Conservation (phyloP, 2,113 vertebrate species). For the Hippotragus niger region DNA sequence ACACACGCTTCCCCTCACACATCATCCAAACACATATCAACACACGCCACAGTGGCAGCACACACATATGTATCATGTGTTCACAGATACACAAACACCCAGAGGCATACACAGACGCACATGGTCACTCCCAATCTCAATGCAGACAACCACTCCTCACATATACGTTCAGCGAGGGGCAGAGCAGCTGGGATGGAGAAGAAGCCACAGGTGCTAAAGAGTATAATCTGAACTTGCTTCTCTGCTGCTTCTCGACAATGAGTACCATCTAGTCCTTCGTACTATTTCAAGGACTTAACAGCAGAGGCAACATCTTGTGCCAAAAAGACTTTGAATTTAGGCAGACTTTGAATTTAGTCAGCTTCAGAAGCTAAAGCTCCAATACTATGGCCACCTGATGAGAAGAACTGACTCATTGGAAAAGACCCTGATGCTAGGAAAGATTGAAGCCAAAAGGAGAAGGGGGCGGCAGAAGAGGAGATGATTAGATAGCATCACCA, state of each 20-base stretch:
- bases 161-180: not conserved
- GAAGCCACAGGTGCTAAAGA: not conserved
- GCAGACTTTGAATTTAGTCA: not conserved
- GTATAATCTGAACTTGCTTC: not conserved
- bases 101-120: not conserved
- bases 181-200: not conserved
- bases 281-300: not conserved
- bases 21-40: not conserved
- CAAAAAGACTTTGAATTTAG: not conserved
- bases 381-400: not conserved
- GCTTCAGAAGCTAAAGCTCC: not conserved
- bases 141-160: not conserved
- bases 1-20: not conserved
- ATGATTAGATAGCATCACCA: not conserved
- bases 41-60: not conserved
- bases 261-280: not conserved
- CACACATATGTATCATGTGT: not conserved
- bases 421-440: not conserved
- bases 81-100: not conserved
- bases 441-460: not conserved
- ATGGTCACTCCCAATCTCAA: rapidly evolving
- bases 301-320: not conserved
- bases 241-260: not conserved
- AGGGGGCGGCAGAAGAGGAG: not conserved
- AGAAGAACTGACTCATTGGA: not conserved